These are phyloP conservation scores for Noctilio leporinus DNA, from an alignment of 2,113 vertebrate species.

Conservation along the genomic window DNA sequence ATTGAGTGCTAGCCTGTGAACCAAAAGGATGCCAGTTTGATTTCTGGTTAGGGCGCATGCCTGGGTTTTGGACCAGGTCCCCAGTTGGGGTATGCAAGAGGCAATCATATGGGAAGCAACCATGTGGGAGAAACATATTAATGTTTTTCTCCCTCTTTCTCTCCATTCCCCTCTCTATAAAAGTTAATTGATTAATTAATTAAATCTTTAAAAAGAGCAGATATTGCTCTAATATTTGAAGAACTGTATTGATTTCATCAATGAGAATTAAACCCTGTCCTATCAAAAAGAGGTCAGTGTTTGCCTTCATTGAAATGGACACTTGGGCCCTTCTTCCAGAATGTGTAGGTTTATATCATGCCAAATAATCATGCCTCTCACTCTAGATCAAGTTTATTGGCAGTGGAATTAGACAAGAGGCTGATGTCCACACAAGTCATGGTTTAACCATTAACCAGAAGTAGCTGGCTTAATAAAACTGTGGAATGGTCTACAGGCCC, in stretches of 20 bases:
- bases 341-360: not conserved
- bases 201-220: too few species aligned
- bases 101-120: too few species aligned
- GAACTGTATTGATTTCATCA: not conserved
- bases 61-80: too few species aligned
- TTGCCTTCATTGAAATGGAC: not conserved
- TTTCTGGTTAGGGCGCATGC: too few species aligned
- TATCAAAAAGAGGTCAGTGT: not conserved
- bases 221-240: not conserved
- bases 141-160: too few species aligned
- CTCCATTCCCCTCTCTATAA: too few species aligned
- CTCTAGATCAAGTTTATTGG: not conserved
- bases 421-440: not conserved
- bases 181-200: too few species aligned
- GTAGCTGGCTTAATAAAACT: not conserved
- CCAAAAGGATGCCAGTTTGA: too few species aligned
- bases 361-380: not conserved
- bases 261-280: too few species aligned
- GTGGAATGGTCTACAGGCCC: not conserved
- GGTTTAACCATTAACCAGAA: not conserved
- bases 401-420: not conserved
- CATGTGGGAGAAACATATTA: too few species aligned
- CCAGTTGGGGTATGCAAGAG: too few species aligned
- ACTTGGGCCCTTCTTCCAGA: not conserved
- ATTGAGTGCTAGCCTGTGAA: too few species aligned